phyloP scores from a whole-genome alignment of 2,888 invertebrate species.

The Morpho deidamia region DNA sequence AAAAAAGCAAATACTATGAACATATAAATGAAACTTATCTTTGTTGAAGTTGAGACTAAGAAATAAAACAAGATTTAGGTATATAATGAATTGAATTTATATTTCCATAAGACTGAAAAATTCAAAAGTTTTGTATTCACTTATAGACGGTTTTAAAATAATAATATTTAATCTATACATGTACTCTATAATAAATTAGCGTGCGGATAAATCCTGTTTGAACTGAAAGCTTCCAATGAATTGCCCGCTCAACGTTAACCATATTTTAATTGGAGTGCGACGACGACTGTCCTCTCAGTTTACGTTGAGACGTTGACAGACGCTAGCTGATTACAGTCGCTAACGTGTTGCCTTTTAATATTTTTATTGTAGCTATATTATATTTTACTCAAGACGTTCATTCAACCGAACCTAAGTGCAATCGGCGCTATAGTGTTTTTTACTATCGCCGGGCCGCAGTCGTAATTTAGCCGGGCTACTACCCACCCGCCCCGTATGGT shows the following conservation, averaged over 20 bases:
- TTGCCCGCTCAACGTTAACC: conserved; percentile 50
- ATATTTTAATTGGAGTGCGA: conserved; percentile 59
- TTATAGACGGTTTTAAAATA: no score
- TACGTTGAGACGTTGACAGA: conserved; percentile 37
- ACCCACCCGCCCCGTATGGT: conserved; percentile 52
- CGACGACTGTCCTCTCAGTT: conserved; percentile 48
- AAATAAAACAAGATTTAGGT: no score
- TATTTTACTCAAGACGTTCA: conserved; percentile 6
- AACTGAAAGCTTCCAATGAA: conserved; percentile 61
- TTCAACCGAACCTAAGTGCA: conserved; percentile 15
- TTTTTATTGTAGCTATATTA: not conserved
- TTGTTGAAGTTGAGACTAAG: no score
- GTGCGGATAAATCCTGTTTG: conserved; percentile 69
- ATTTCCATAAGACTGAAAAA: no score
- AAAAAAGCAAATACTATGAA: no score
- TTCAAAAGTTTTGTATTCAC: no score
- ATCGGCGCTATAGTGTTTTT: not conserved
- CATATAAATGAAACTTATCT: no score
- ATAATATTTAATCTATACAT: no score
- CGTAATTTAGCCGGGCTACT: conserved; percentile 54
- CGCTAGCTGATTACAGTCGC: conserved; percentile 26
- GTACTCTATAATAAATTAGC: not conserved
- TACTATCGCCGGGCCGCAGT: conserved; percentile 38
- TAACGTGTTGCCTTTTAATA: not conserved
- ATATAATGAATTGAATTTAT: no score